Conservation (phyloP, 1,140 invertebrate genomes). For the Charaxes varanes region DNA sequence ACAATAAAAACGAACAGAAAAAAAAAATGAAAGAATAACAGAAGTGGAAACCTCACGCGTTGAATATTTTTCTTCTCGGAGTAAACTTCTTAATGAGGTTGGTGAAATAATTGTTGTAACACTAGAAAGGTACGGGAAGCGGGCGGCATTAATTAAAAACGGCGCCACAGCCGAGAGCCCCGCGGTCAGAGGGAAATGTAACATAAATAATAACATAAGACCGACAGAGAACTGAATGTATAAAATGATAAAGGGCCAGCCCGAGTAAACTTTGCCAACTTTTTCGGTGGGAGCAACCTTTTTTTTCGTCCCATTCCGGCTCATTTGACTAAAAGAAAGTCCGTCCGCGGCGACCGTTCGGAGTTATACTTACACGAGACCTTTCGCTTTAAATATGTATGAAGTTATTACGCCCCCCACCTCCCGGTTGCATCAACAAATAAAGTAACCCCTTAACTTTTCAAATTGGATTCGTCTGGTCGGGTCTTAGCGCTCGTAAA, state of each 20-base stretch:
- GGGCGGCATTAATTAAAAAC: conserved; percentile 65
- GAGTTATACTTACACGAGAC: conserved; percentile 36
- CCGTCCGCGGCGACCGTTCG: conserved; percentile 29
- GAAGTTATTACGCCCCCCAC: conserved; percentile 45
- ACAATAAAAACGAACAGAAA: conserved; percentile 19
- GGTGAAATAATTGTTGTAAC: conserved; percentile 67
- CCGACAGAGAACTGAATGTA: conserved; percentile 42
- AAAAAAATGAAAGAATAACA: conserved; percentile 27
- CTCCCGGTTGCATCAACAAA: conserved; percentile 23
- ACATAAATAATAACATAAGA: conserved; percentile 65
- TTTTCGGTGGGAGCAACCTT: conserved; percentile 48
- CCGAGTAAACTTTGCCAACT: conserved; percentile 63
- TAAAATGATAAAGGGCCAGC: conserved; percentile 47
- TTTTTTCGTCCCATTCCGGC: conserved; percentile 52
- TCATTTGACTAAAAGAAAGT: conserved; percentile 66
- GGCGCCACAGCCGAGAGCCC: conserved; percentile 34
- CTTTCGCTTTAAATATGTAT: conserved; percentile 62
- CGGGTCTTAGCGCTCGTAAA: conserved; percentile 19
- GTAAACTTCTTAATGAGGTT: conserved; percentile 65
- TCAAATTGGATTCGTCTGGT: conserved; percentile 30
- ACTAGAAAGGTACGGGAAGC: conserved; percentile 53
- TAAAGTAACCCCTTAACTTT: conserved; percentile 29
- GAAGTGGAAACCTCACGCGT: conserved; percentile 31
- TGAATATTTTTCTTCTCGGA: conserved; percentile 48
- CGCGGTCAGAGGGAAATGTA: conserved; percentile 53